Conservation (phyloP, 2,888 invertebrate species). For the Mimumesa dahlbomi region DNA sequence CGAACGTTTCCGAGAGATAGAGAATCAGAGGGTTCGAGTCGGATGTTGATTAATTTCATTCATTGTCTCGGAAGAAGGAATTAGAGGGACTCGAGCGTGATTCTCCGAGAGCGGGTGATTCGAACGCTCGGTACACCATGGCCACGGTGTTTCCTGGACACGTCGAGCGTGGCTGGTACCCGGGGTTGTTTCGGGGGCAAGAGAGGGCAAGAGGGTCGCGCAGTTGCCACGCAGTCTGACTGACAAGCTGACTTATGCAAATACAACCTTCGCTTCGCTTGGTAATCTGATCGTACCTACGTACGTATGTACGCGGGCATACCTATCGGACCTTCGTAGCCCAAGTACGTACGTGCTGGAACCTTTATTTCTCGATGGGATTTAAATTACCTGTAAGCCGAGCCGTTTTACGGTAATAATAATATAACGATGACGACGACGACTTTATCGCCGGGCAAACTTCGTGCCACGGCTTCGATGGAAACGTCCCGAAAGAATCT, state of each 20-base stretch:
- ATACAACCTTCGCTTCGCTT: slow-evolving; percentile 70
- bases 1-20: no score
- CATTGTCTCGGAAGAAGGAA: no score
- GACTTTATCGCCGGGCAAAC: slow-evolving; percentile 54
- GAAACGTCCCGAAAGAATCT: background rate
- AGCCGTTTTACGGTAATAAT: slow-evolving; percentile 70
- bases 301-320: slow-evolving; percentile 46
- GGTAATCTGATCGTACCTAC: slow-evolving; percentile 69
- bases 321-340: slow-evolving; percentile 26
- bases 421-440: slow-evolving; percentile 59
- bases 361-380: slow-evolving; percentile 72
- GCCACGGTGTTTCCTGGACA: slow-evolving; percentile 57
- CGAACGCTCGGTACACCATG: slow-evolving; percentile 33
- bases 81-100: no score
- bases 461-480: background rate
- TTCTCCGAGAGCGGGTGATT: slow-evolving; percentile 16
- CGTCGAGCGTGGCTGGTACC: slow-evolving; percentile 37
- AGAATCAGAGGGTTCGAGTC: no score
- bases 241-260: slow-evolving; percentile 80
- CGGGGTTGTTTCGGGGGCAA: slow-evolving; percentile 52
- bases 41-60: no score
- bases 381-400: slow-evolving; percentile 74
- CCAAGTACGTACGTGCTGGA: slow-evolving; percentile 54
- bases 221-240: slow-evolving; percentile 78
- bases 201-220: slow-evolving; percentile 73